Evolutionary conservation across 2,113 vertebrate species (phyloP), one percentile per base, ranked within the genome.

Genomic region (Aegithalos caudatus): DNA sequence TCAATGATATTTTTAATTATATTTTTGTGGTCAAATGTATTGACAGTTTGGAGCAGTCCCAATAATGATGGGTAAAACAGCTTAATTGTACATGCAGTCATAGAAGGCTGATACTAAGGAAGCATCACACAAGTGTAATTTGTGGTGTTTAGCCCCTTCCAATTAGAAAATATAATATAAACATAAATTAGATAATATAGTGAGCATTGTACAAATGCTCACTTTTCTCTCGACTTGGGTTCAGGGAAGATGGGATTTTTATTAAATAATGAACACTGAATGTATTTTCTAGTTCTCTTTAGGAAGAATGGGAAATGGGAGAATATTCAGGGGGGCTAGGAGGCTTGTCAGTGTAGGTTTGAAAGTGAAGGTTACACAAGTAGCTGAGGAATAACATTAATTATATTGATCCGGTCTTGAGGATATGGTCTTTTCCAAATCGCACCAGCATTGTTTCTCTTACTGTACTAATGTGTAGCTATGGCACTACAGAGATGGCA

Each of bases 1-100:
- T 92, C 65, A 67, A 5, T 91, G 72, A 86, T 90, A 88, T 42
- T n/a, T n/a, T n/a, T n/a, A n/a, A n/a, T n/a, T 90, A 56, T 93
- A 62, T 92, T 90, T 95, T 90, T 96, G 72, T 86, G 89, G 80
- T 91, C 60, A 76, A 94, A 88, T 71, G 37, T 81, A 96, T 93
- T 88, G 85, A 90, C 71, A 90, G 44, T 90, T 86, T 69, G 51
- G 28, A 93, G 77, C 58, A 92, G 74, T 90, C 44, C 37, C 81
- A 90, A 60, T 86, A 92, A 74, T 81, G 66, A 61, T 0, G 64
- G 35, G 17, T 83, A 81, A 76, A 96, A 37, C 21, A 81, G 20
- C 72, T 90, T 83, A 81, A 94, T 83, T 95, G 38, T 83, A 64
- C 28, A 35, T 33, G 31, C 48, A 86, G 57, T 64, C 80, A 45